These are phyloP conservation scores for Sander vitreus DNA, from an alignment of 2,113 vertebrate species.

Conservation along the genomic window DNA sequence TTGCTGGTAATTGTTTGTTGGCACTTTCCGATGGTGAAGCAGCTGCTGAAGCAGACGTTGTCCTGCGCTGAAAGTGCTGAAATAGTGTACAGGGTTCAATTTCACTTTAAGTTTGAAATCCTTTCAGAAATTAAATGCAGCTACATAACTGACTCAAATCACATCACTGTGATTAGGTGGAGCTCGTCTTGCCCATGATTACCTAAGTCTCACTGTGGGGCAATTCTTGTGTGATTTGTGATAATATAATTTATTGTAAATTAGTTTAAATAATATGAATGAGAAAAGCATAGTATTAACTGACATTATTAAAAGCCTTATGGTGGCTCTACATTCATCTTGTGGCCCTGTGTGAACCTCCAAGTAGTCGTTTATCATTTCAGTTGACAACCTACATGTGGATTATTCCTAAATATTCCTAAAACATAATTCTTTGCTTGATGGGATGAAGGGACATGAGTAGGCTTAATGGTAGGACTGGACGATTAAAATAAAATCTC, in stretches of 20 bases:
- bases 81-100: background rate
- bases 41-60: conserved; percentile 13
- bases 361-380: background rate
- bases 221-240: background rate
- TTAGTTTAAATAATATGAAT: background rate
- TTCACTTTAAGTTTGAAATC: conserved; percentile 3
- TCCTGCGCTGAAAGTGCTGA: conserved; percentile 5
- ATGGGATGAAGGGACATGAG: background rate
- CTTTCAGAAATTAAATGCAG: conserved; percentile 12
- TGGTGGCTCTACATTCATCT: too few relatives aligned
- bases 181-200: background rate
- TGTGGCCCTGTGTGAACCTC: too few relatives aligned
- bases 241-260: background rate
- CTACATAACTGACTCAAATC: background rate
- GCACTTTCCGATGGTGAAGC: conserved; percentile 7
- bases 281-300: too few relatives aligned
- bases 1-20: conserved; percentile 21
- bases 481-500: too few relatives aligned
- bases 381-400: background rate
- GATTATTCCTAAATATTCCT: background rate
- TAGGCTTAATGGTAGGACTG: too few relatives aligned
- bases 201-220: too few relatives aligned
- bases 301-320: too few relatives aligned
- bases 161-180: background rate
- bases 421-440: background rate